phyloP scores from a whole-genome alignment of 2,888 invertebrate genomes.

The Ophioninae sp. region DNA sequence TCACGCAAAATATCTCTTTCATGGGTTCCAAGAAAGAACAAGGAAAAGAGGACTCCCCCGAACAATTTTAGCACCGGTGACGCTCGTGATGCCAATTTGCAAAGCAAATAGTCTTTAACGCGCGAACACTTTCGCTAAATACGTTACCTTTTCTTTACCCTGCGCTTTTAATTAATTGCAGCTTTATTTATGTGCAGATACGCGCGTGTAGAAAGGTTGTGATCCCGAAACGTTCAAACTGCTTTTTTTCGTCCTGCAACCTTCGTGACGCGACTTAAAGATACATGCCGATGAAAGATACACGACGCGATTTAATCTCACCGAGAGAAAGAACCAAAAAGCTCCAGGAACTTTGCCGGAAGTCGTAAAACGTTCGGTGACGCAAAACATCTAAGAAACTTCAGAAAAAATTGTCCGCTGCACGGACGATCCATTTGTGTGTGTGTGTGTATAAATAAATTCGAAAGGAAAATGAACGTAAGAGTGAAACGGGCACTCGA shows the following conservation, averaged over 20 bases:
- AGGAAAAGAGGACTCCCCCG: slow-evolving; percentile 42
- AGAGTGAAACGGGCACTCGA: slow-evolving; percentile 20
- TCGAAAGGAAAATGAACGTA: slow-evolving; percentile 8
- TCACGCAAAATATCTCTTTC: slow-evolving; percentile 46
- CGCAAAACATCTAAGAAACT: neutral
- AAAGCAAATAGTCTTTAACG: slow-evolving; percentile 45
- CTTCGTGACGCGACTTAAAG: neutral
- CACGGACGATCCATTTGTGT: too few relatives aligned
- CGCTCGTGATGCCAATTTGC: slow-evolving; percentile 42
- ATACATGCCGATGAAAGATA: too few relatives aligned
- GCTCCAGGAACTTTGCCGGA: too few relatives aligned
- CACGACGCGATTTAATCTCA: too few relatives aligned
- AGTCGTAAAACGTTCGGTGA: neutral
- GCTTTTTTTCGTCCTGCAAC: neutral
- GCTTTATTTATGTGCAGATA: neutral
- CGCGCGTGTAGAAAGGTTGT: neutral
- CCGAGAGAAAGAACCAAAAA: too few relatives aligned
- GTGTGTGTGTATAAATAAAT: neutral
- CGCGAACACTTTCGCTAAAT: slow-evolving; percentile 20
- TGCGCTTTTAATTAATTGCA: slow-evolving; percentile 16
- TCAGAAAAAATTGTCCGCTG: neutral
- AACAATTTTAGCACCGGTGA: slow-evolving; percentile 38
- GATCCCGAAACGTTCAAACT: too few relatives aligned
- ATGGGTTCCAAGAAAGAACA: slow-evolving; percentile 53
- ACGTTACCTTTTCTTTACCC: neutral